Evolutionary conservation across 2,113 vertebrate species (phyloP), one percentile per base, ranked within the genome.

Genomic region (Xiphophorus hellerii): DNA sequence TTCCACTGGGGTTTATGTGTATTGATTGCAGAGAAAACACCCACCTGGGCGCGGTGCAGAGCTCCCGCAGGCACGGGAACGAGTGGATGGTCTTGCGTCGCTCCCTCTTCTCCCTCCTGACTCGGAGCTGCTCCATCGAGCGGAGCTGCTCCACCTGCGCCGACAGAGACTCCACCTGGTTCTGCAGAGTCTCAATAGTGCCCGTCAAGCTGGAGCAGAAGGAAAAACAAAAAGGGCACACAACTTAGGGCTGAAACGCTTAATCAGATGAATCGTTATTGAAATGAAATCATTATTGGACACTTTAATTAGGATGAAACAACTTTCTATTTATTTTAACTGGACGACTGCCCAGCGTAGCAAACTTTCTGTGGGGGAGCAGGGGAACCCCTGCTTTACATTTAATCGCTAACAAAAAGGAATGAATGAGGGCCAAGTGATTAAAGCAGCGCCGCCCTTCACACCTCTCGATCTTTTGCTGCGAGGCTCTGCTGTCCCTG

Each of bases 381-480:
- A 5, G 31, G 31, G 31, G 5, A n/a, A 25, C 1, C 9, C 33
- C 22, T 11, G 20, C 22, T 78, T 37, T 37, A 37, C 35, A 11
- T 37, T 37, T 12, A 3, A 37, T 9, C 2, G 35, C 30, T 66
- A 25, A 14, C 25, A 10, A n/a, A 8, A 27, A 54, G 14, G 5
- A 11, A 25, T 42, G 10, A 22, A 2, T 5, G 17, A 5, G 58
- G 27, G 7, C 10, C 0, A n/a, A 35, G 31, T 5, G 17, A 17
- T 14, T 28, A 9, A 1, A n/a, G 44, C 62, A 10, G 1, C 1
- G 1, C 3, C 27, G 9, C 13, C 5, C 14, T 0, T 5, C 68
- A 5, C 86, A 98, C 98, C 96, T 95, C 62, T 97, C 96, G 70
- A 99, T 98, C 92, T 98, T 98, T 74, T 98, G 97, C 82, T 99